Base-by-base conservation (phyloP, 2,888 invertebrate species). In the Nymphalis polychloros region DNA sequence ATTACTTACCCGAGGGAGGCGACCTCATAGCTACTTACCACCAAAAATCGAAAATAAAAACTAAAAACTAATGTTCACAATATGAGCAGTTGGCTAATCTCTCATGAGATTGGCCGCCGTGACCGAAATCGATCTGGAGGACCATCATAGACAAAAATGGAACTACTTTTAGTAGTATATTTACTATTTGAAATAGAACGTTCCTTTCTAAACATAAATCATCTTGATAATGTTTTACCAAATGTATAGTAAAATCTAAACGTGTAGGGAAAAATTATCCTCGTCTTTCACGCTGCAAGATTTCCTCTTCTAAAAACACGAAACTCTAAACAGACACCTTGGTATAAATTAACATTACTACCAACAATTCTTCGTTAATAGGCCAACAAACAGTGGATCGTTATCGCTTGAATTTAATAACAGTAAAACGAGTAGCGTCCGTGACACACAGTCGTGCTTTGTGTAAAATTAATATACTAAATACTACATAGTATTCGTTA, bases 381-480 rank as follows among this genome's bases (percentile, higher is more conserved):
- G 82, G 79, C 78, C 74, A 79, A 77, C 75, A 27, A 75, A 77
- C 78, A 77, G 76, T 74, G 79, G 81, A 79, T 77, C 80, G 80
- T 82, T 86, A 87, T 86, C 84, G 79, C 80, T 78, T 77, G 85
- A 86, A 85, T 85, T 85, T 87, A 87, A 87, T 87, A 87, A 85
- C 83, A 81, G 77, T 79, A 77, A 79, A 81, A 81, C 82, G 82
- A 80, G 81, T 78, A 77, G 75, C 71, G 60, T 64, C 61, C 68
- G 31, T 31, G 63, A 79, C 78, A 78, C 73, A 84, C 79, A 19
- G 77, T 1, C 31, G 31, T 8, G 6, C n/a, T 8, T 23, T 16
- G 8, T 19, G 19, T 13, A 35, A 17, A 7, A 53, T 27, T 19
- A 50, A 50, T 19, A 52, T 6, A 31, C 10, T 10, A 41, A 41